These are phyloP conservation scores for Drosophila lacicola DNA, from an alignment of 2,888 invertebrate genomes.

Conservation along the genomic window DNA sequence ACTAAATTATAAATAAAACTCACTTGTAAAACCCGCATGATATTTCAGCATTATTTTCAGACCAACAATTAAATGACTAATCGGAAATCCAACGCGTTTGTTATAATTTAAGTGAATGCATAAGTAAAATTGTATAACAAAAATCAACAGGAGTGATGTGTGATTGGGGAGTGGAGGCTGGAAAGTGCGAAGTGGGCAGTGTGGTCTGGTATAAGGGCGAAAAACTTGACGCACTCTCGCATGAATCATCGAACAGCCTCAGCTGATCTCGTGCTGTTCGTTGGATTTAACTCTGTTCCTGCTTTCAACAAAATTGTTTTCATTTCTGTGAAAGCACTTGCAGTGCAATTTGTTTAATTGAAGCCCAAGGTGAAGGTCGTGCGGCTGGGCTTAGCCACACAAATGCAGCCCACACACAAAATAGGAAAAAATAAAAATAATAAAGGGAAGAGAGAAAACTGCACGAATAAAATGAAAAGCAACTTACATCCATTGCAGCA, in stretches of 20 bases:
- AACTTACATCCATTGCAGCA: constrained; percentile 68
- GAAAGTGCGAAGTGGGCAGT: background rate
- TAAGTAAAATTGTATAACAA: constrained; percentile 19
- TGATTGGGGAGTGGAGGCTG: too few relatives aligned
- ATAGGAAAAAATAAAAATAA: background rate
- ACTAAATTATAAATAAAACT: background rate
- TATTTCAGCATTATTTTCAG: background rate
- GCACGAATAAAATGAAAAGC: constrained; percentile 4
- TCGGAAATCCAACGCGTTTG: constrained; percentile 15
- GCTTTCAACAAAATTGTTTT: constrained; percentile 61
- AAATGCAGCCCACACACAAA: constrained; percentile 35
- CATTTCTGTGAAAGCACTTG: constrained; percentile 65
- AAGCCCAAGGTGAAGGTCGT: constrained; percentile 78
- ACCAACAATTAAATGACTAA: constrained; percentile 47
- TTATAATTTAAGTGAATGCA: constrained; percentile 40
- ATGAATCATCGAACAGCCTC: constrained; percentile 52
- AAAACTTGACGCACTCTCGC: constrained; percentile 20
- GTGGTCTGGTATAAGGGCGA: background rate
- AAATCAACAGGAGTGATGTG: background rate
- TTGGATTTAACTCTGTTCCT: constrained; percentile 17
- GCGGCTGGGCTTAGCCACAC: constrained; percentile 48
- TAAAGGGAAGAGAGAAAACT: background rate
- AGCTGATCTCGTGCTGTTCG: constrained; percentile 56
- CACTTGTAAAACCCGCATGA: constrained; percentile 1
- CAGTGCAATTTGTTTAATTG: constrained; percentile 73